These are phyloP conservation scores for Laupala kohalensis DNA, from an alignment of 1,140 invertebrate species.

Conservation along the genomic window DNA sequence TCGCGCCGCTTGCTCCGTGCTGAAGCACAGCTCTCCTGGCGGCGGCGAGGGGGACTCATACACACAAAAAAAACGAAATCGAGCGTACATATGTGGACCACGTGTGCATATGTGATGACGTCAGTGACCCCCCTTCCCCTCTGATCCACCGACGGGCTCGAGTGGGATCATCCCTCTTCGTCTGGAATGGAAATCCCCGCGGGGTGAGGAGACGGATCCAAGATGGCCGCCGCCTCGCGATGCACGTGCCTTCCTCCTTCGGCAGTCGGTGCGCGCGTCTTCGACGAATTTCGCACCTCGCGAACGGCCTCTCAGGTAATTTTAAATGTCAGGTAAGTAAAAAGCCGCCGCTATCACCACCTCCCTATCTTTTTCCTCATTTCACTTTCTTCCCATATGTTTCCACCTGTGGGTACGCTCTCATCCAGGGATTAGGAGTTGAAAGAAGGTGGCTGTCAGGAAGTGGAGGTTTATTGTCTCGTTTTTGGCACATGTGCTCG, in stretches of 20 bases:
- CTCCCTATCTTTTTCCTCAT: not conserved
- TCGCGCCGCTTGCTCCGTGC: not conserved
- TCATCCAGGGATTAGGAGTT: conserved; percentile 1
- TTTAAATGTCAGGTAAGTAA: not conserved
- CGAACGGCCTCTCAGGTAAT: not conserved
- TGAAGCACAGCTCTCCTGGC: not conserved
- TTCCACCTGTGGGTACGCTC: conserved; percentile 14
- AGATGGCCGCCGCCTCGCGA: not conserved
- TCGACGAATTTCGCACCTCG: not conserved
- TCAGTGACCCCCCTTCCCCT: not conserved
- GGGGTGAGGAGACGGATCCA: not conserved
- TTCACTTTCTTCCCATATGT: conserved; percentile 16
- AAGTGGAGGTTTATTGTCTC: not conserved
- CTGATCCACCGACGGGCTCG: not conserved
- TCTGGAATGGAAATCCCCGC: not conserved
- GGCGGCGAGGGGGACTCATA: too few relatives aligned
- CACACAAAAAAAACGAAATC: not conserved
- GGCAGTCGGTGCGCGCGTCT: not conserved
- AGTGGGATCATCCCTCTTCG: not conserved
- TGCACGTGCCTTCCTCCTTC: not conserved
- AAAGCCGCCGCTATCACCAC: not conserved
- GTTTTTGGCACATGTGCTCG: not conserved
- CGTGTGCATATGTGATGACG: conserved; percentile 12
- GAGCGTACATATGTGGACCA: not conserved
- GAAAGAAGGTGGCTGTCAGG: conserved; percentile 2